A percentile compares a stretch with the other conserved stretches of the same genome.
Evolutionary conservation across 2,113 vertebrate species (phyloP).

Genomic region (Scartelaos histophorus): DNA sequence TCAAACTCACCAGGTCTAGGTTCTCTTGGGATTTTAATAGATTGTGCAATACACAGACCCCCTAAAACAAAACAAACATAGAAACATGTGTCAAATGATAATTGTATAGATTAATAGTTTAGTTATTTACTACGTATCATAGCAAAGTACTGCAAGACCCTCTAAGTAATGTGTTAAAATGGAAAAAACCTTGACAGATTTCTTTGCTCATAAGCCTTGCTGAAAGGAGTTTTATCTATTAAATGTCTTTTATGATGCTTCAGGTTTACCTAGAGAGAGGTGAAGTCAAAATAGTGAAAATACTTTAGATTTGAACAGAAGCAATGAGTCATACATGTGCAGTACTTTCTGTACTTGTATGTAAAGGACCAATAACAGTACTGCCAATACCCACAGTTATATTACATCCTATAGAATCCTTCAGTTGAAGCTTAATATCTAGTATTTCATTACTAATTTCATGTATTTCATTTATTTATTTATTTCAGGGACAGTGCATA

Average conservation of each 20-base stretch:
- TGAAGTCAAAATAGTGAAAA: neutral
- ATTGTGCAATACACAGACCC: conserved; percentile 90
- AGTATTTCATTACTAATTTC: too few species aligned
- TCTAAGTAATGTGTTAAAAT: neutral
- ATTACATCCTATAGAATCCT: neutral
- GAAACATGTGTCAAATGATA: neutral
- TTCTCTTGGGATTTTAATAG: conserved; percentile 92
- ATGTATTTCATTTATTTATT: too few species aligned
- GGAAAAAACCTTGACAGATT: neutral
- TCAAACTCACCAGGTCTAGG: conserved; percentile 89
- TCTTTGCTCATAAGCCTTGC: neutral
- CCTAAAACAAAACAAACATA: conserved; percentile 72
- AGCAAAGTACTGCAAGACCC: neutral
- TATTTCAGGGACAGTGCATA: too few species aligned
- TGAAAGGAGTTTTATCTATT: neutral
- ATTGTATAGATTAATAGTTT: neutral
- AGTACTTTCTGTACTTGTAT: neutral
- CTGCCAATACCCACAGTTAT: neutral
- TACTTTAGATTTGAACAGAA: neutral
- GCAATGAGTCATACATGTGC: neutral
- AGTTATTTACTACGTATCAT: neutral
- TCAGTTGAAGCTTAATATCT: neutral
- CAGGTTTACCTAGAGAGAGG: neutral
- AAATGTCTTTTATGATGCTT: neutral
- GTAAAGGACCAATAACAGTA: neutral